Conservation (phyloP, 2,888 invertebrate genomes). For the Ormyrus pomaceus region DNA sequence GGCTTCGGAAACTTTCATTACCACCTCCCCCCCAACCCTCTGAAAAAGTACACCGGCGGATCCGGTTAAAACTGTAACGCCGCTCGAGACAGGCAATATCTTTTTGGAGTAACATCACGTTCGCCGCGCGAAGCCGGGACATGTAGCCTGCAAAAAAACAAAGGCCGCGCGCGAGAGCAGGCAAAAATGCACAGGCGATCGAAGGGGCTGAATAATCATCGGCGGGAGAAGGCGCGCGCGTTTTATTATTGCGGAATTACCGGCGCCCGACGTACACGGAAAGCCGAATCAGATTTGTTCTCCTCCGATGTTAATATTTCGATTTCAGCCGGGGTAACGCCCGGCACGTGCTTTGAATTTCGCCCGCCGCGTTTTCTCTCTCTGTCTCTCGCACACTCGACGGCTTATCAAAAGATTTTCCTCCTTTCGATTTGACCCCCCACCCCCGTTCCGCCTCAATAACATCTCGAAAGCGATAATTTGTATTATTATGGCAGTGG, state of each 20-base stretch:
- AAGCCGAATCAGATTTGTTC: conserved; percentile 35
- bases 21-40: no score
- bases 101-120: no score
- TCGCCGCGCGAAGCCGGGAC: no score
- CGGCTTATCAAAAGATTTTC: conserved; percentile 18
- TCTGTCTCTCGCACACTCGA: not conserved
- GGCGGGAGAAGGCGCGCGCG: no score
- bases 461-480: conserved; percentile 18
- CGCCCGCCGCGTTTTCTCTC: not conserved
- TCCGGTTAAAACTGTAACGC: no score
- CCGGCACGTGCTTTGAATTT: conserved; percentile 37
- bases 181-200: not conserved
- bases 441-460: not conserved
- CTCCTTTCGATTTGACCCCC: conserved; percentile 8
- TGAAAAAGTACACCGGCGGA: no score
- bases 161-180: no score
- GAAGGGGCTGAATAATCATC: not conserved
- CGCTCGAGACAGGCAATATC: no score
- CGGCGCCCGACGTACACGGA: no score
- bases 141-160: not conserved
- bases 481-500: conserved; percentile 1
- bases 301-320: conserved; percentile 47
- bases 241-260: no score
- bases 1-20: no score
- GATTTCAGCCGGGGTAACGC: conserved; percentile 23